Percentiles rank a stretch among this genome's conserved stretches.
Evolutionary conservation across 2,888 invertebrate species (phyloP).

Genomic region (Synanthedon myopaeformis): DNA sequence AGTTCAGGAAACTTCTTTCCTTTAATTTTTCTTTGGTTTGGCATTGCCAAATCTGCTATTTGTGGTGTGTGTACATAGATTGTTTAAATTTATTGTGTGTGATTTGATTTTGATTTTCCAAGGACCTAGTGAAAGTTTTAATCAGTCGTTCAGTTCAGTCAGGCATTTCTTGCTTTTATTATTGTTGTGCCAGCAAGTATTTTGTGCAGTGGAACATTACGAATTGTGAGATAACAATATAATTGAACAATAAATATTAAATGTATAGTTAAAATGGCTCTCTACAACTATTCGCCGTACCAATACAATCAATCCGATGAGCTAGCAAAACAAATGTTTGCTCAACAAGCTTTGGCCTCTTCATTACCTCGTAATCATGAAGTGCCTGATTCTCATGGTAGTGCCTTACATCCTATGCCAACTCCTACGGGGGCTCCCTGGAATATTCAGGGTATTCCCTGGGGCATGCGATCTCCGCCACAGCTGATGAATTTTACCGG

Average conservation of each 20-base stretch:
- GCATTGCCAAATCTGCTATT: too few relatives aligned
- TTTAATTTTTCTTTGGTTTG: too few relatives aligned
- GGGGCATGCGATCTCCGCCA: slow-evolving; percentile 59
- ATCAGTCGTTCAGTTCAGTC: too few relatives aligned
- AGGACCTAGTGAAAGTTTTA: not conserved
- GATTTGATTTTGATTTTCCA: too few relatives aligned
- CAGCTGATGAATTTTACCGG: slow-evolving; percentile 60
- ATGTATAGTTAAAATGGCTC: slow-evolving; percentile 33
- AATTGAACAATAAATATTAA: not conserved
- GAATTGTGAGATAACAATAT: not conserved
- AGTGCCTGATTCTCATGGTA: slow-evolving; percentile 32
- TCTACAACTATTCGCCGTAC: slow-evolving; percentile 44
- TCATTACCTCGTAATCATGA: slow-evolving; percentile 25
- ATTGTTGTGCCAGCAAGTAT: not conserved
- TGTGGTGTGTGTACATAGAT: too few relatives aligned
- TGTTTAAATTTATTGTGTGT: too few relatives aligned
- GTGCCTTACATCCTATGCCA: slow-evolving; percentile 41
- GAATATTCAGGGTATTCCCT: slow-evolving; percentile 65
- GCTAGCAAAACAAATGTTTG: slow-evolving; percentile 48
- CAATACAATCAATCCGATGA: slow-evolving; percentile 49
- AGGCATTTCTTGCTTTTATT: not conserved
- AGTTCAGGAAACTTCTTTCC: slow-evolving; percentile 13
- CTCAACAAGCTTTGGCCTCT: slow-evolving; percentile 44
- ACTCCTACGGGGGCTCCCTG: slow-evolving; percentile 56
- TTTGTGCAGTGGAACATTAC: not conserved